Conservation (phyloP, 2,797 vertebrate species). For the Oryzias sinensis region DNA sequence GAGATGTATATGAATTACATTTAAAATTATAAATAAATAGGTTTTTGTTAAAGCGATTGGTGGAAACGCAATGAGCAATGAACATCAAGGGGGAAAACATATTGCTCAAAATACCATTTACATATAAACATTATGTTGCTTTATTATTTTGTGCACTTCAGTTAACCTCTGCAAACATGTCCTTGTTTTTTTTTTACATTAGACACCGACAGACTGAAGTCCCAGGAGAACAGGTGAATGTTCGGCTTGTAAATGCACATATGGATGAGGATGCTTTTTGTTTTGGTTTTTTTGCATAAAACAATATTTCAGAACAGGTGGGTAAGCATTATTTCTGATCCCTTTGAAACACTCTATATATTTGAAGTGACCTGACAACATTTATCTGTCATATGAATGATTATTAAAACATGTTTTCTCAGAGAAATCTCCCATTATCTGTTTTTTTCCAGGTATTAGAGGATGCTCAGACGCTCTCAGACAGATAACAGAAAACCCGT, state of each 20-base stretch:
- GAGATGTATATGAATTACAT: too few relatives aligned
- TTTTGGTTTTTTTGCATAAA: constrained; percentile 27
- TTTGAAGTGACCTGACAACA: too few relatives aligned
- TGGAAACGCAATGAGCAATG: constrained; percentile 23
- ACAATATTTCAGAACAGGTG: constrained; percentile 29
- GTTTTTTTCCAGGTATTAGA: constrained; percentile 28
- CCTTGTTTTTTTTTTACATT: constrained; percentile 21
- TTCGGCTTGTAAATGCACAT: constrained; percentile 38
- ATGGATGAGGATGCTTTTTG: constrained; percentile 27
- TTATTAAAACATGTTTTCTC: constrained; percentile 11
- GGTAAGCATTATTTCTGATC: constrained; percentile 18
- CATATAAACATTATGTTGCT: constrained; percentile 24
- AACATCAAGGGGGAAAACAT: constrained; percentile 31
- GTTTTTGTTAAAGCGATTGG: constrained; percentile 22
- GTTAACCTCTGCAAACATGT: constrained; percentile 45
- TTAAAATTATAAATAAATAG: background rate
- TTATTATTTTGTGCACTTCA: constrained; percentile 36
- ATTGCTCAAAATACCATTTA: too few relatives aligned
- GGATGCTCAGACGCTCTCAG: constrained; percentile 50
- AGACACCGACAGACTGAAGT: constrained; percentile 41
- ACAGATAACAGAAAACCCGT: constrained; percentile 51
- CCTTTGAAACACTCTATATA: constrained; percentile 19
- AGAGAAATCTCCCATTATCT: constrained; percentile 22
- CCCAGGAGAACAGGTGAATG: constrained; percentile 44
- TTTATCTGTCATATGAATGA: constrained; percentile 3